These are phyloP conservation scores for Hippocampus guttulatus DNA, from an alignment of 2,113 vertebrate genomes.

Conservation along the genomic window DNA sequence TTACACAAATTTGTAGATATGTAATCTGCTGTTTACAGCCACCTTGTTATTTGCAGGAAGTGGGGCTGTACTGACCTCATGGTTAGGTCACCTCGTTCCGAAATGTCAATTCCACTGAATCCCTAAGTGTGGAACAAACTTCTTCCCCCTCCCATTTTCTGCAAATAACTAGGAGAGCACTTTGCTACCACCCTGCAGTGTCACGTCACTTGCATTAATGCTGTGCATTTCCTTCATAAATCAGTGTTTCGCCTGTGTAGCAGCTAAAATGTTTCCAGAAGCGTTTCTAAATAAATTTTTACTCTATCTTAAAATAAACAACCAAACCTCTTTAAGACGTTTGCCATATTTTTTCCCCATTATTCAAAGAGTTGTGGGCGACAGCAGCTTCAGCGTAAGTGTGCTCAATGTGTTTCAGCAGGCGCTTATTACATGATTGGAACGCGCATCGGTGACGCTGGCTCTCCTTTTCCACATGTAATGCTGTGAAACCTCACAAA, in stretches of 20 bases:
- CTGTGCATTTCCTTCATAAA: neutral
- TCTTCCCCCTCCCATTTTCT: conserved; percentile 36
- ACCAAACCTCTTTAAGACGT: neutral
- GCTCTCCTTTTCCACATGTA: too few relatives aligned
- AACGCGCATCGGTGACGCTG: too few relatives aligned
- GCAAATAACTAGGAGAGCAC: conserved; percentile 32
- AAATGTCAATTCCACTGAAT: conserved; percentile 24
- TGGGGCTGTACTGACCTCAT: conserved; percentile 30
- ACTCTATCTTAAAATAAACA: too few relatives aligned
- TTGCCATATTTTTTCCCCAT: too few relatives aligned
- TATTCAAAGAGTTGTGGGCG: too few relatives aligned
- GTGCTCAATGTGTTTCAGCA: too few relatives aligned
- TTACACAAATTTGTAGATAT: conserved; percentile 42
- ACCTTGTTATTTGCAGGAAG: conserved; percentile 54
- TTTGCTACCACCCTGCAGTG: conserved; percentile 12
- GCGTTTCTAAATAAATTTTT: too few relatives aligned
- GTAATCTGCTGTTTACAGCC: conserved; percentile 50
- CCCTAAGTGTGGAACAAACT: conserved; percentile 26
- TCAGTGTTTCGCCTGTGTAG: conserved; percentile 20
- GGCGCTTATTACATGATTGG: too few relatives aligned
- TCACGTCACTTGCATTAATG: conserved; percentile 13
- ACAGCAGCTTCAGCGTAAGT: too few relatives aligned
- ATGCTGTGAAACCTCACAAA: too few relatives aligned
- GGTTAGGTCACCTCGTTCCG: neutral
- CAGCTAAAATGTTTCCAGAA: conserved; percentile 51